Evolutionary conservation across 2,797 vertebrate genomes (phyloP).

Genomic region (Geotria australis): DNA sequence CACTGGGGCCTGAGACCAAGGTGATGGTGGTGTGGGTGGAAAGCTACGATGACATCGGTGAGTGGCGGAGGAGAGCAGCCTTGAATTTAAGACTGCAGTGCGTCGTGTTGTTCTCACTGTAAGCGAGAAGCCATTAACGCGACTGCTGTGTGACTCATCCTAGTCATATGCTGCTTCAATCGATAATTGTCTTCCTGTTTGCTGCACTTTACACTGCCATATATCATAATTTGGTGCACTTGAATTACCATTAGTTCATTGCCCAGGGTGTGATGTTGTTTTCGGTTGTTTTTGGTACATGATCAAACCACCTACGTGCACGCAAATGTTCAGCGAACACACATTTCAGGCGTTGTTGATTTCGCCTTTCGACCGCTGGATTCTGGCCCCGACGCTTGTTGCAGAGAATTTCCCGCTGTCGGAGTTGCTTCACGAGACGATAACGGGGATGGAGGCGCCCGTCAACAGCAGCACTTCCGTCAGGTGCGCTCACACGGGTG

Average conservation of each 20-base stretch:
- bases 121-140: no score
- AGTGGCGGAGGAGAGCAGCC: background rate
- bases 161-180: no score
- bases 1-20: conserved; percentile 71
- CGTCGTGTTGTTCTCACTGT: background rate
- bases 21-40: conserved; percentile 86
- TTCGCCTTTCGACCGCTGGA: background rate
- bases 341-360: background rate
- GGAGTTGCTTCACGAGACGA: conserved; percentile 60
- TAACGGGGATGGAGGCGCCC: conserved; percentile 61
- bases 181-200: no score
- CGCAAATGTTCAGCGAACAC: no score
- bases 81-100: background rate
- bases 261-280: no score
- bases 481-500: conserved; percentile 20
- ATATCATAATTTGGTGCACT: no score
- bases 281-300: no score
- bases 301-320: no score
- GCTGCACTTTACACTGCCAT: no score
- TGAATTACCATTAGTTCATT: no score
- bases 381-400: conserved; percentile 3
- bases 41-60: conserved; percentile 77
- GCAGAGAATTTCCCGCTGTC: conserved; percentile 68
- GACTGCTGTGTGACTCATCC: no score
- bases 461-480: conserved; percentile 61